Conservation (phyloP, 2,888 invertebrate genomes). For the Lycocerus yunnanus region DNA sequence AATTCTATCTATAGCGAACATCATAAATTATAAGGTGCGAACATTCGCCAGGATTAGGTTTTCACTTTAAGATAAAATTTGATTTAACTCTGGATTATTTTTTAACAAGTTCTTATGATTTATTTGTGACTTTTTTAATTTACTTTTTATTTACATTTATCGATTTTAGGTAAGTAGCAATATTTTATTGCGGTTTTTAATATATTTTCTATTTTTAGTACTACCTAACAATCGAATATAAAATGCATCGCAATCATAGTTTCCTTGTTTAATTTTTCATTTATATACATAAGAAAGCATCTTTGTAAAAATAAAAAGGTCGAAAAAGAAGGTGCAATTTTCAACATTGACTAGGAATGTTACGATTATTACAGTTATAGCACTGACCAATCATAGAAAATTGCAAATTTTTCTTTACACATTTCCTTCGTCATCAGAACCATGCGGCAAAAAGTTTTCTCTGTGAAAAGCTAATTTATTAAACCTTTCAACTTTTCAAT, state of each 20-base stretch:
- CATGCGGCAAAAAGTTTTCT: slow-evolving; percentile 18
- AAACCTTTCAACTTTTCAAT: slow-evolving; percentile 10
- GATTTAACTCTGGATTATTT: slow-evolving; percentile 36
- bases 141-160: slow-evolving; percentile 1
- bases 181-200: neutral
- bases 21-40: slow-evolving; percentile 41
- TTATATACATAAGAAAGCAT: neutral
- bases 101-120: slow-evolving; percentile 24
- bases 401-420: slow-evolving; percentile 32
- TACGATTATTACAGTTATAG: slow-evolving; percentile 30
- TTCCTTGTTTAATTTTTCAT: neutral
- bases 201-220: too few species aligned
- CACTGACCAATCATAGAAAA: slow-evolving; percentile 31
- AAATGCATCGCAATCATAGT: neutral
- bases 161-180: too few species aligned
- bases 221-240: neutral
- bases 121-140: slow-evolving; percentile 8
- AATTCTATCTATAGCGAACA: slow-evolving; percentile 36
- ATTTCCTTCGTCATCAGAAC: slow-evolving; percentile 11
- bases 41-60: slow-evolving; percentile 37
- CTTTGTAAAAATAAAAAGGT: slow-evolving; percentile 1
- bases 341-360: slow-evolving; percentile 24
- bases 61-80: slow-evolving; percentile 41
- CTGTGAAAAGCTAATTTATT: slow-evolving; percentile 5
- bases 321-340: slow-evolving; percentile 34